Percentiles rank a stretch among this genome's conserved stretches.
Evolutionary conservation across 2,113 vertebrate species (phyloP).

Genomic region (Syngnathus scovelli): DNA sequence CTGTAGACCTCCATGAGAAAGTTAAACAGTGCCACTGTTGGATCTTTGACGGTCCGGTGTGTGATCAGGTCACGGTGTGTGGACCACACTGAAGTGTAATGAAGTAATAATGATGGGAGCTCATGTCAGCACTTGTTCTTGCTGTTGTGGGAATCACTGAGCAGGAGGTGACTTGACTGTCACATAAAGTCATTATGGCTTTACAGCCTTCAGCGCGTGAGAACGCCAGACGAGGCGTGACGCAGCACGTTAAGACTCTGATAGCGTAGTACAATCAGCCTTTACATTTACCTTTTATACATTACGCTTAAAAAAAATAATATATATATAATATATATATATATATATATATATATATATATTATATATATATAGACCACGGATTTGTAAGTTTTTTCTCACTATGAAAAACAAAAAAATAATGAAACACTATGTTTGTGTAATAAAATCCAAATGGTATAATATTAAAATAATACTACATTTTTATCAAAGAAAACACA

Average conservation of each 20-base stretch:
- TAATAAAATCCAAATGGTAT: too few species aligned
- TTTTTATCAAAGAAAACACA: too few species aligned
- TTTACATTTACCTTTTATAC: background rate
- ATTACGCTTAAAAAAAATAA: background rate
- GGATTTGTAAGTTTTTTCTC: too few species aligned
- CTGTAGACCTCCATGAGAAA: slow-evolving; percentile 40
- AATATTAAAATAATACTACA: too few species aligned
- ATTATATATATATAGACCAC: too few species aligned
- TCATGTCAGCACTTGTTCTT: slow-evolving; percentile 14
- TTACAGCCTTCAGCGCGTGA: slow-evolving; percentile 30
- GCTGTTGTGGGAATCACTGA: slow-evolving; percentile 30
- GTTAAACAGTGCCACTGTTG: slow-evolving; percentile 25
- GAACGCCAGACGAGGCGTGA: background rate
- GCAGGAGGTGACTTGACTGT: slow-evolving; percentile 32
- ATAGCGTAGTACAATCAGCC: background rate
- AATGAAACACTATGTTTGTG: too few species aligned
- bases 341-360: too few species aligned
- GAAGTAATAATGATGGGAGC: slow-evolving; percentile 39
- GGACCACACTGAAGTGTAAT: slow-evolving; percentile 44
- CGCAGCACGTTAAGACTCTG: background rate
- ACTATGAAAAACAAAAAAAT: too few species aligned
- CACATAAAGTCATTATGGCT: slow-evolving; percentile 56
- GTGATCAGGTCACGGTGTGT: slow-evolving; percentile 62
- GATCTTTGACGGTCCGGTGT: slow-evolving; percentile 12
- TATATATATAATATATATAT: too few species aligned